Base-by-base conservation (phyloP, 2,888 invertebrate genomes). In the Thereva unica region DNA sequence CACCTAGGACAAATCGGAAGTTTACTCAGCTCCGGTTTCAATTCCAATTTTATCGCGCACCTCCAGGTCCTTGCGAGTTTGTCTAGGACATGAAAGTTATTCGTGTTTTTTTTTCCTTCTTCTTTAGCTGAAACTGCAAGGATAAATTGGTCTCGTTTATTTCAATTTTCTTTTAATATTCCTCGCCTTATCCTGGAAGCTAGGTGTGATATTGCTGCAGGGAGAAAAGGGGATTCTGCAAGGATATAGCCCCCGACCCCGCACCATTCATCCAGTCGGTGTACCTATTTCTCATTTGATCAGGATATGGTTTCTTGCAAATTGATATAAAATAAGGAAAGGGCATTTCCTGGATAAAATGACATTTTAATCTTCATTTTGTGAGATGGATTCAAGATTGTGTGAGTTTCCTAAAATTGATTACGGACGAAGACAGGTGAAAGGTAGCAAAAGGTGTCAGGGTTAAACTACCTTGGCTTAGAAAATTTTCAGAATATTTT, bases 111-210 rank as follows among this genome's bases (percentile, higher is more conserved):
- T 61, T 50, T 50, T 61, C 61, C 50, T 41, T 41, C 34, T 50
- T 45, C 44, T 45, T 53, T 2, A 23, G 23, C 23, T 40, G n/a
- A 53, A 12, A 4, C n/a, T 37, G 38, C 50, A 50, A 61, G 50
- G 61, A 50, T 61, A 61, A 61, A 61, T 61, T 61, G 61, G 40
- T 40, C 61, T 61, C 61, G 50, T 61, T 61, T 50, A 61, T 61
- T 61, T 61, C 61, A 61, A 61, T 61, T 61, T 61, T 42, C 61
- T 10, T 50, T 10, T 12, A 40, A 47, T 47, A 47, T 47, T 23
- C n/a, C 47, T 10, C 5, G n/a, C 2, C 47, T 47, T n/a, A 47
- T 47, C n/a, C 12, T n/a, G 42, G 9, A 10, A n/a, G 5, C 47
- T n/a, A 3, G 47, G 12, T n/a, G 47, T n/a, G 47, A n/a, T n/a